Base-by-base conservation (phyloP, 1,140 invertebrate species). In the Zaprionus vittiger region DNA sequence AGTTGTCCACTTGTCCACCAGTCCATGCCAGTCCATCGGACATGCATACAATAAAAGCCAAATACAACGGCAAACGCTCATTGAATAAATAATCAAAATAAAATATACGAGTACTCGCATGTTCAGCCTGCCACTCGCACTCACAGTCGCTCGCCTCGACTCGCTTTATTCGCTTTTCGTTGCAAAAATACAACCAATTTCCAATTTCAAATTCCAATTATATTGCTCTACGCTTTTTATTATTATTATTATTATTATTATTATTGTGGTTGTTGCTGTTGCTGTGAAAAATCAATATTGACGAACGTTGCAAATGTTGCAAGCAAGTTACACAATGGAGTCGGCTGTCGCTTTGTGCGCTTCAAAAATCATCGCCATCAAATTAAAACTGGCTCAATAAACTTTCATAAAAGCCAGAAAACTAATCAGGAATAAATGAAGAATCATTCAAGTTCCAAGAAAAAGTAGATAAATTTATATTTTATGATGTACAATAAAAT, bases 201-300 rank as follows among this genome's bases (percentile, higher is more conserved):
- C 79, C 84, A 90, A 90, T 90, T 90, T 90, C 79, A 90, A 90
- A 90, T 91, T 90, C 86, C 85, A 90, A 90, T 90, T 90, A 90
- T 90, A 90, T 90, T 82, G 81, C 84, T 84, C 62, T 90, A 89
- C 84, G 85, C 81, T 90, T 90, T 90, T 89, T 83, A 83, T 86
- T 90, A 89, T 81, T 87, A 80, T 87, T 87, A 78, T 87, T 81
- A 69, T 84, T 73, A 31, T 70, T 77, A 57, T 65, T 77, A 34
- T 17, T 83, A 61, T 15, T 79, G 59, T 15, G 31, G 52, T 7
- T 62, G 37, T 28, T 73, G 49, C 55, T 67, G 59, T 38, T 81
- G 59, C 54, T 81, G 70, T 85, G 86, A 85, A 90, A 90, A 90
- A 91, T 90, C 85, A 90, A 90, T 90, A 90, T 90, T 90, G 82